A percentile compares a stretch with the other conserved stretches of the same genome.
Evolutionary conservation across 1,140 invertebrate genomes (phyloP).

Genomic region (Neuroterus valhalla): DNA sequence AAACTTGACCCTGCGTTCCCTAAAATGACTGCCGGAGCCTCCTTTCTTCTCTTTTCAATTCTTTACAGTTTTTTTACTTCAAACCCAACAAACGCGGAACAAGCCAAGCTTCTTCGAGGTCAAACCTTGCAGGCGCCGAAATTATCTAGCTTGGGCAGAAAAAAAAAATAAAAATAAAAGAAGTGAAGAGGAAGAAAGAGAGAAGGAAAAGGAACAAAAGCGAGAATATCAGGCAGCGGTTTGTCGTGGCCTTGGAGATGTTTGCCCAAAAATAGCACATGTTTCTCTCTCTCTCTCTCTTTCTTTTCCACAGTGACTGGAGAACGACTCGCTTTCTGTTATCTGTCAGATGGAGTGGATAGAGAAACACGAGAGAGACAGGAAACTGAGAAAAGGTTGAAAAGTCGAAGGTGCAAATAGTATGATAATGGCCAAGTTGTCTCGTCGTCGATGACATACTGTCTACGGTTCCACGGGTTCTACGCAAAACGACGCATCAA

Average conservation of each 20-base stretch:
- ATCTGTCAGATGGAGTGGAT: conserved; percentile 13
- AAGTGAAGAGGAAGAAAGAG: neutral
- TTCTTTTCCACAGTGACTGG: conserved; percentile 19
- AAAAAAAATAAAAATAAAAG: conserved; percentile 39
- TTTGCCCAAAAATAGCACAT: conserved; percentile 56
- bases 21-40: conserved; percentile 4
- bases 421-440: conserved; percentile 1
- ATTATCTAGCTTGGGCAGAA: conserved; percentile 53
- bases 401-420: conserved; percentile 18
- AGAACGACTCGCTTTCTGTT: conserved; percentile 8
- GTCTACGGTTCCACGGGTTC: too few relatives aligned
- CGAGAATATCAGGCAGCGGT: conserved; percentile 35
- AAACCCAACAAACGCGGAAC: conserved; percentile 51
- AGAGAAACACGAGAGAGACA: conserved; percentile 3
- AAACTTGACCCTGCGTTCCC: neutral
- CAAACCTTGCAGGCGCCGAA: conserved; percentile 53
- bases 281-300: conserved; percentile 38
- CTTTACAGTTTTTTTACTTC: neutral
- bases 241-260: conserved; percentile 57
- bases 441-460: conserved; percentile 23
- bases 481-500: conserved; percentile 11
- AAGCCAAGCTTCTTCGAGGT: conserved; percentile 49
- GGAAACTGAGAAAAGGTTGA: conserved; percentile 21
- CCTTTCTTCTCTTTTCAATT: conserved; percentile 19
- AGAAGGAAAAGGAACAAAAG: conserved; percentile 36